Evolutionary conservation across 2,113 vertebrate species (phyloP), one percentile per base, ranked within the genome.

Genomic region (Lipotes vexillifer): DNA sequence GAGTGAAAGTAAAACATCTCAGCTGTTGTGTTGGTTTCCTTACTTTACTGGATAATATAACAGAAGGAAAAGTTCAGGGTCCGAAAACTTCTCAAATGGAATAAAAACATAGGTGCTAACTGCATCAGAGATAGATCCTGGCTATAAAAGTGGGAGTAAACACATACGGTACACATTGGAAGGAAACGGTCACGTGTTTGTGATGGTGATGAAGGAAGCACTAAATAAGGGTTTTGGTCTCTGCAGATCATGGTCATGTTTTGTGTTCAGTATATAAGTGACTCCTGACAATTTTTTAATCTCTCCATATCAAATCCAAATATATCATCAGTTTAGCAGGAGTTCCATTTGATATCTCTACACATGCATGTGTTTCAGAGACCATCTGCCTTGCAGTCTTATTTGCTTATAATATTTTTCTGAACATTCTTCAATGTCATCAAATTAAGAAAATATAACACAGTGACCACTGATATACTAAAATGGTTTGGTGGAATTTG

Each of bases 71-170:
- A 80, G 14, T 52, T 36, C 3, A 33, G 52, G 71, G 20, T 49
- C 81, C n/a, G 57, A 96, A 93, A 88, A 75, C 12, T 49, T 88
- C 27, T 72, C 81, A 74, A 78, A 36, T 59, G 33, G 74, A 81
- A 61, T 71, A 66, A 91, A 93, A 88, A 27, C n/a, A 83, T 61
- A 72, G 83, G 65, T 57, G 36, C n/a, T 33, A 41, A 46, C 20
- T 68, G 41, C 31, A 87, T 57, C 57, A 61, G 57, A 91, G 91
- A 75, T 27, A 63, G 59, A 69, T 14, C 3, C 82, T 61, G n/a
- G 69, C 71, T 85, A 44, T 77, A 36, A 72, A 77, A 78, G 27
- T 12, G 10, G 68, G 41, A 8, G 14, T 44, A 66, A 46, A 52
- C 46, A 57, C 33, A 69, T 2, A 13, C 1, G 44, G 4, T 21